phyloP scores from a whole-genome alignment of 2,888 invertebrate genomes.

The Luffia ferchaultella region DNA sequence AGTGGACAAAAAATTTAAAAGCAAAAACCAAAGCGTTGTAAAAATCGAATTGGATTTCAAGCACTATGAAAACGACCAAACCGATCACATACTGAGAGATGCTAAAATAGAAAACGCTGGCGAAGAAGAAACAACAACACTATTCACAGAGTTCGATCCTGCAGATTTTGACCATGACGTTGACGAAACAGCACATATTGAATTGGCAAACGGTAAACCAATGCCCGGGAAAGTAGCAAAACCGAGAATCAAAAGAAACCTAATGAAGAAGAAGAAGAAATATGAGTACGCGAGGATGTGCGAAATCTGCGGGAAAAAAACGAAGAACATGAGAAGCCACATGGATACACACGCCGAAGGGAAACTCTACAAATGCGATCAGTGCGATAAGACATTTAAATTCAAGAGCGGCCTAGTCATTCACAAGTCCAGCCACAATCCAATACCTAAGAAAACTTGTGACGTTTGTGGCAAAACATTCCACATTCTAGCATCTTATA shows the following conservation, averaged over 20 bases:
- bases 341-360: constrained; percentile 46
- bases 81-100: background rate
- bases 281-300: constrained; percentile 57
- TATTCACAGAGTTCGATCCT: constrained; percentile 20
- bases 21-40: constrained; percentile 19
- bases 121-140: constrained; percentile 21
- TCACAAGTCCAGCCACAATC: constrained; percentile 50
- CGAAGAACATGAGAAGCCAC: constrained; percentile 45
- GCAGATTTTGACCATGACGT: constrained; percentile 2
- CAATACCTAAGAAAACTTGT: constrained; percentile 57
- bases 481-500: constrained; percentile 53
- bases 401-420: constrained; percentile 52
- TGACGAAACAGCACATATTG: background rate
- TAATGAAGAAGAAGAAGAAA: constrained; percentile 30
- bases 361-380: constrained; percentile 45
- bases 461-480: constrained; percentile 62
- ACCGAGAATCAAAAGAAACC: constrained; percentile 17
- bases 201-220: background rate
- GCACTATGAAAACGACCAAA: background rate
- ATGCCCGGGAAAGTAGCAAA: constrained; percentile 12
- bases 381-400: constrained; percentile 57
- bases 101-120: constrained; percentile 10
- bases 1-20: constrained; percentile 34
- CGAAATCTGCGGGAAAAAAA: constrained; percentile 53
- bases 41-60: constrained; percentile 27